These are phyloP conservation scores for Nothocercus julius DNA, from an alignment of 2,113 vertebrate genomes.

Conservation along the genomic window DNA sequence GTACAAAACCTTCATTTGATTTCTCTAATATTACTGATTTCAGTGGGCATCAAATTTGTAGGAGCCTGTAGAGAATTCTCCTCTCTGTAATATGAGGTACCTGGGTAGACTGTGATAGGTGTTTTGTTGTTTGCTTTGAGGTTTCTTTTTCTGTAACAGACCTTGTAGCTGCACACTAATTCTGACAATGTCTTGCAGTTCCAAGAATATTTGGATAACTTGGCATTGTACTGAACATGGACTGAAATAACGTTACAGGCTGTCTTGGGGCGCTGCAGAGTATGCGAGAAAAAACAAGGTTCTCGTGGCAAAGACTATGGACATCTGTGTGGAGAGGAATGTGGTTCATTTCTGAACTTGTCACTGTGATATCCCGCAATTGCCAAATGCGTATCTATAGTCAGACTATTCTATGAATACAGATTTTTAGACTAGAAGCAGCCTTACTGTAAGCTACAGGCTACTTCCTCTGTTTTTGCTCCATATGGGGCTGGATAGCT, in stretches of 20 bases:
- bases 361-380: fast-evolving
- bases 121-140: background rate
- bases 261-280: background rate
- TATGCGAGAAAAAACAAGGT: background rate
- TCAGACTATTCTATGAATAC: background rate
- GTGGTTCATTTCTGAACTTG: background rate
- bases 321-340: background rate
- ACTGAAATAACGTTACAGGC: background rate
- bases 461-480: background rate
- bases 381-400: background rate
- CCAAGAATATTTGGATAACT: background rate
- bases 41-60: background rate
- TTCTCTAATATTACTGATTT: background rate
- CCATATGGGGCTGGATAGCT: background rate
- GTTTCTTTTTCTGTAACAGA: fast-evolving
- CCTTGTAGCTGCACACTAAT: background rate
- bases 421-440: background rate
- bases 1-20: background rate
- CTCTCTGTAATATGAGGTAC: background rate
- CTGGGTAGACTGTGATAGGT: background rate
- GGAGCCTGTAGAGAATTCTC: background rate
- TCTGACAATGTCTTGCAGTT: background rate
- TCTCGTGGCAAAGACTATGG: background rate
- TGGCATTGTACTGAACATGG: background rate
- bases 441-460: background rate